Evolutionary conservation across 2,113 vertebrate genomes (phyloP).

Genomic region (Embiotoca jacksoni): DNA sequence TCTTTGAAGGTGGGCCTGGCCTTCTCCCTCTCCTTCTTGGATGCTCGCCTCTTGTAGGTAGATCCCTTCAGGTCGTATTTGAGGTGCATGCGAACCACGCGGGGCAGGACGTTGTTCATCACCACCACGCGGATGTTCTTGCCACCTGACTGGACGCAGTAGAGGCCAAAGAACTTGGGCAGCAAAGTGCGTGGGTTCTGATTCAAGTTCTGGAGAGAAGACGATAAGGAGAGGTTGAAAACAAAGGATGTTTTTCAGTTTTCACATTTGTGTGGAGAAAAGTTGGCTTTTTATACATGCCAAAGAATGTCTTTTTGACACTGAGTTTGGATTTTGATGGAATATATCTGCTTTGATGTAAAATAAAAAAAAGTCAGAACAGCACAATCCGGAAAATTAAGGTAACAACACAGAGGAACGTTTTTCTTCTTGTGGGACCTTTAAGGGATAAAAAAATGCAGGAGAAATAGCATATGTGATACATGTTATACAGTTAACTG

Average conservation of each 20-base stretch:
- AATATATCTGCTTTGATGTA: too few relatives aligned
- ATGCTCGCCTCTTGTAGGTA: conserved; percentile 96
- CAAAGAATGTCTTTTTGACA: too few relatives aligned
- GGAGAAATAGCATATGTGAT: neutral
- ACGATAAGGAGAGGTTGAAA: neutral
- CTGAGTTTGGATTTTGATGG: too few relatives aligned
- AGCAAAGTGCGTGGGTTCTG: conserved; percentile 97
- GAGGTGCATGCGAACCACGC: conserved; percentile 96
- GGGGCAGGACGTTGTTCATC: conserved; percentile 98
- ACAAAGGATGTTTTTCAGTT: neutral
- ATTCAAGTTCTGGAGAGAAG: conserved; percentile 90
- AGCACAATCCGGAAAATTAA: neutral
- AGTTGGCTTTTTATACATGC: neutral
- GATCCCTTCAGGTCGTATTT: conserved; percentile 98
- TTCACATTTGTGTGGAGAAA: neutral
- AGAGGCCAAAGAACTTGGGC: conserved; percentile 98
- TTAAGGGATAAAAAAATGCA: conserved; percentile 8
- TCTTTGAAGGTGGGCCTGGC: conserved; percentile 95
- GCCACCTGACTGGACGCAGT: conserved; percentile 96
- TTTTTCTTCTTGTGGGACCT: neutral
- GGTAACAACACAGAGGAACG: neutral
- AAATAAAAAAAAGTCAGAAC: too few relatives aligned
- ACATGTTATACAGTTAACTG: neutral
- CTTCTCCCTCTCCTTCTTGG: conserved; percentile 97
- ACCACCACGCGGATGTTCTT: conserved; percentile 98